Base-by-base conservation (phyloP, 2,113 vertebrate species). In the Cyanistes caeruleus region DNA sequence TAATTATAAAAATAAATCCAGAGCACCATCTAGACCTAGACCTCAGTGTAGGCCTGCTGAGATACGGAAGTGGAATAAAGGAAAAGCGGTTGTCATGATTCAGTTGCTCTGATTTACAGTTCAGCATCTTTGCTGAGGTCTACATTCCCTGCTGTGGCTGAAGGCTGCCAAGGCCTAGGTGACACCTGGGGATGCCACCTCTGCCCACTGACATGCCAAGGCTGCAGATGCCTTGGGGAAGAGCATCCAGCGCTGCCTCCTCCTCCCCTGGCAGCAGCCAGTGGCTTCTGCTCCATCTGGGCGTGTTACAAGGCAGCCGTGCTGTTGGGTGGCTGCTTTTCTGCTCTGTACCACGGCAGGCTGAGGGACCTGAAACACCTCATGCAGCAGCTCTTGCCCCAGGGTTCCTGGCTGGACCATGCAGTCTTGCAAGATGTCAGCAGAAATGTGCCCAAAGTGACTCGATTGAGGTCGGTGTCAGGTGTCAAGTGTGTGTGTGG, bases 241-340 rank as follows among this genome's bases (percentile, higher is more conserved):
- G 13, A 27, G 5, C 11, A 77, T 25, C 30, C 46, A 46, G 35
- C 2, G 13, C 39, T 12, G 39, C 44, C 52, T 63, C 59, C 53
- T 63, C 59, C 49, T 68, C 10, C 41, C 33, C 41, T 28, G 23
- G 33, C 53, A 48, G 18, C 30, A 8, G 28, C 35, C 15, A 12
- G 9, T 13, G 27, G 49, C 30, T 60, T 7, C 62, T 52, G 48
- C 28, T 55, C 52, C 58, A 46, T 52, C 62, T 41, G 28, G 52
- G 58, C 27, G 1, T 0, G 0, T 8, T 9, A 3, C 13, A 28
- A 16, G 73, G 73, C 58, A 72, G 58, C 25, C 17, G 12, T n/a
- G 67, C 80, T 67, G 12, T 6, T 21, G n/a, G 13, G 15, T 16
- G 70, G 8, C n/a, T 8, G 7, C 53, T 69, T 31, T 12, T 51